Evolutionary conservation across 2,888 invertebrate genomes (phyloP).

Genomic region (Amphipyra berbera): DNA sequence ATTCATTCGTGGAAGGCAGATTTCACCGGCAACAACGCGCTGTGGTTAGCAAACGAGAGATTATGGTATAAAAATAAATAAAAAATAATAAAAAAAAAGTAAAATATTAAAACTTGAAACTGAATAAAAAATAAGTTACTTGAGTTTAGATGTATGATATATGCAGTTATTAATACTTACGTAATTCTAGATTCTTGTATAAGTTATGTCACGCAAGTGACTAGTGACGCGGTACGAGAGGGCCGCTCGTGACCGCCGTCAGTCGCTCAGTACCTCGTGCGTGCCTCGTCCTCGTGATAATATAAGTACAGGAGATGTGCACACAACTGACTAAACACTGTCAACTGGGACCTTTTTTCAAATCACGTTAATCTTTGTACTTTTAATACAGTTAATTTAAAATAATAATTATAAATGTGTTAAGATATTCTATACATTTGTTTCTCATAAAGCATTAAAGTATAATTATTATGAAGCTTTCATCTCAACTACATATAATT

Average conservation of each 20-base stretch:
- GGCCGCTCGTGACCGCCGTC: conserved; percentile 59
- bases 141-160: conserved; percentile 89
- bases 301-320: conserved; percentile 83
- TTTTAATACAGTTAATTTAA: conserved; percentile 74
- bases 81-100: conserved; percentile 89
- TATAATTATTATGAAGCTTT: conserved; percentile 45
- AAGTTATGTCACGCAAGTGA: conserved; percentile 76
- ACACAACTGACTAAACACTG: conserved; percentile 71
- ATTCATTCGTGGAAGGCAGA: conserved; percentile 92
- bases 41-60: conserved; percentile 89
- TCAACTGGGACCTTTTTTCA: conserved; percentile 75
- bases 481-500: conserved; percentile 57
- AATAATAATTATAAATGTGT: conserved; percentile 71
- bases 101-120: conserved; percentile 89
- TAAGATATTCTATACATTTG: conserved; percentile 72
- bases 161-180: conserved; percentile 89
- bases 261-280: conserved; percentile 69
- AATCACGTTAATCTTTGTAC: conserved; percentile 78
- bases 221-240: conserved; percentile 67
- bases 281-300: conserved; percentile 84
- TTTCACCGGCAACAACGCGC: conserved; percentile 92
- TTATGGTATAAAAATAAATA: conserved; percentile 88
- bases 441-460: conserved; percentile 62
- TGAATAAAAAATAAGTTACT: conserved; percentile 89
- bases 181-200: conserved; percentile 87